phyloP scores from a whole-genome alignment of 1,140 invertebrate species.

The Drosophila novamexicana region DNA sequence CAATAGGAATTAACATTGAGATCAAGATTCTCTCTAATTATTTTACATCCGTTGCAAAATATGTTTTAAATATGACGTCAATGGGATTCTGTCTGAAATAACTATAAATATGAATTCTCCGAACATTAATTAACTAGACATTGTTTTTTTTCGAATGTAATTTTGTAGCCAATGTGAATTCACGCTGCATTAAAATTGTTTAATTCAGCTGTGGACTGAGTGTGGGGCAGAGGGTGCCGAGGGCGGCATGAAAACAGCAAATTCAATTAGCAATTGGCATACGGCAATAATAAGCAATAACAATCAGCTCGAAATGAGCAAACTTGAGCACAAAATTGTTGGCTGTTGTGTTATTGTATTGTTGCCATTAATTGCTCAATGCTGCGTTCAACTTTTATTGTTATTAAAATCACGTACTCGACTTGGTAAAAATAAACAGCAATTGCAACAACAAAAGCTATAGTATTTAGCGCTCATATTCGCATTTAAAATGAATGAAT shows the following conservation, averaged over 20 bases:
- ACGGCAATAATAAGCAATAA: conserved; percentile 50
- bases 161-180: conserved; percentile 52
- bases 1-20: too few relatives aligned
- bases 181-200: conserved; percentile 66
- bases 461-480: conserved; percentile 32
- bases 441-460: conserved; percentile 49
- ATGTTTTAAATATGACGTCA: background rate
- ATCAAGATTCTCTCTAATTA: too few relatives aligned
- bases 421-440: conserved; percentile 36
- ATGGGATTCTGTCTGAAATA: conserved; percentile 28
- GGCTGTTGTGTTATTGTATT: conserved; percentile 31
- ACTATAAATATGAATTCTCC: conserved; percentile 29
- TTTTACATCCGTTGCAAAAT: conserved; percentile 24
- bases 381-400: conserved; percentile 69
- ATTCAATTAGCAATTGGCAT: conserved; percentile 75
- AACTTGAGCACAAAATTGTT: conserved; percentile 57
- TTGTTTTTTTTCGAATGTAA: conserved; percentile 52
- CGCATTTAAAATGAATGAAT: conserved; percentile 31
- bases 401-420: conserved; percentile 78
- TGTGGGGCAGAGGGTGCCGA: too few relatives aligned
- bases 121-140: conserved; percentile 61
- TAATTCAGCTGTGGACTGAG: conserved; percentile 34
- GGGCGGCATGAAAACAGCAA: conserved; percentile 42
- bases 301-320: conserved; percentile 52
- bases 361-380: conserved; percentile 69